Conservation (phyloP, 2,888 invertebrate species). For the Pheosia tremula region DNA sequence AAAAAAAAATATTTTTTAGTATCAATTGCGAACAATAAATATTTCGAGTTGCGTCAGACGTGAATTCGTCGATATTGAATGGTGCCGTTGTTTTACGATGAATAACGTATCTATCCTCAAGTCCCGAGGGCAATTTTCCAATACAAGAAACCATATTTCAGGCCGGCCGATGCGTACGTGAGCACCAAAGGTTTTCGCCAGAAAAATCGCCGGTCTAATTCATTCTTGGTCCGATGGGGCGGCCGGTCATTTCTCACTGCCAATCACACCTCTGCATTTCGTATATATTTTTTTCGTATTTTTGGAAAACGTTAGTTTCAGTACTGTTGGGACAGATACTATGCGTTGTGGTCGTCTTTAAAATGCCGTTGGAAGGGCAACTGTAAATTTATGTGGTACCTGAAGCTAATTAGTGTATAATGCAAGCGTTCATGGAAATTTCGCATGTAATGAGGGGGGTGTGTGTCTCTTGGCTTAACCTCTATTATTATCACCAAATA, state of each 20-base stretch:
- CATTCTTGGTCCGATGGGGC: conserved; percentile 31
- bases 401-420: no score
- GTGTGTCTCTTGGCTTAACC: no score
- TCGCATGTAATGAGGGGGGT: no score
- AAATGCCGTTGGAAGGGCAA: no score
- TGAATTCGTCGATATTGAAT: conserved; percentile 6
- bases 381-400: no score
- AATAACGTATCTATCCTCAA: conserved; percentile 14
- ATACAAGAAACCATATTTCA: conserved; percentile 40
- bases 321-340: not conserved
- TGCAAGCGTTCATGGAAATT: no score
- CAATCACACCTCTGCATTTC: conserved; percentile 37
- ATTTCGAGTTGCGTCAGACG: not conserved
- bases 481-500: no score
- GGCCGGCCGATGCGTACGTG: conserved; percentile 19
- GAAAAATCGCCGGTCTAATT: conserved; percentile 39
- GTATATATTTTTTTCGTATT: not conserved
- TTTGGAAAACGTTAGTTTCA: not conserved
- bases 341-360: no score
- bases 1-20: no score
- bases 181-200: conserved; percentile 32
- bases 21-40: not conserved
- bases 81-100: conserved; percentile 10
- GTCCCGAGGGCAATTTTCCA: conserved; percentile 29
- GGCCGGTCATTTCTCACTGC: conserved; percentile 44